phyloP scores from a whole-genome alignment of 2,797 vertebrate species.

The Lacerta agilis region DNA sequence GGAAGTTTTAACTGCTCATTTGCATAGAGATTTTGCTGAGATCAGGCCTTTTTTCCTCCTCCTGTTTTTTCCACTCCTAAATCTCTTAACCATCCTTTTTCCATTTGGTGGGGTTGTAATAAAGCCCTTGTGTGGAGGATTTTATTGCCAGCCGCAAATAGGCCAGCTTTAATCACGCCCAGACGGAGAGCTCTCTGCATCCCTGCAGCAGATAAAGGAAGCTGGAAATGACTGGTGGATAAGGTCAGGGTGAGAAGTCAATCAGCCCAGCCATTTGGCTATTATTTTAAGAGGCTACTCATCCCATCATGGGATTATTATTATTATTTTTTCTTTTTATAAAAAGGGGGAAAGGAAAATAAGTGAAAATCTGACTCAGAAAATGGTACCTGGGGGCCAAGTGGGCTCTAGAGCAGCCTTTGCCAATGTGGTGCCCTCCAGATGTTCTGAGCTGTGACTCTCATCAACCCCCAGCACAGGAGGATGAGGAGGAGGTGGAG shows the following conservation, averaged over 20 bases:
- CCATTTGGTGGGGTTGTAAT: conserved; percentile 40
- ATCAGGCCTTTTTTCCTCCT: conserved; percentile 27
- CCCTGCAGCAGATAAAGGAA: conserved; percentile 56
- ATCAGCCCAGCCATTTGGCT: conserved; percentile 33
- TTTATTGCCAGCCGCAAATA: conserved; percentile 41
- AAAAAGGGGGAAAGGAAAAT: background rate
- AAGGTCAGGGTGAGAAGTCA: conserved; percentile 53
- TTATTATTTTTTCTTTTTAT: background rate
- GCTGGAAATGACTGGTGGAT: background rate
- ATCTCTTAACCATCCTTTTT: conserved; percentile 49
- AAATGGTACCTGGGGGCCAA: background rate
- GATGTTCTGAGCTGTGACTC: background rate
- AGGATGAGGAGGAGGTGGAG: too few species aligned
- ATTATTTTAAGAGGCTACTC: conserved; percentile 41
- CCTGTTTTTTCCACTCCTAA: background rate
- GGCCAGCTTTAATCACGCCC: conserved; percentile 51
- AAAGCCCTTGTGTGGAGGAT: conserved; percentile 30
- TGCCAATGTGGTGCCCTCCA: background rate
- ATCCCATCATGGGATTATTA: background rate
- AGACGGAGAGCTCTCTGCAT: conserved; percentile 31
- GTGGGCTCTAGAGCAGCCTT: background rate
- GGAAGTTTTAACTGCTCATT: conserved; percentile 44
- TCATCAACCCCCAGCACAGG: background rate
- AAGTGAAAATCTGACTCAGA: background rate
- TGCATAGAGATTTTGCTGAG: conserved; percentile 51